A percentile compares a stretch with the other conserved stretches of the same genome.
Evolutionary conservation across 35 echinoderm and acorn worm species (phyloP).

Genomic region (Amphiura filiformis): DNA sequence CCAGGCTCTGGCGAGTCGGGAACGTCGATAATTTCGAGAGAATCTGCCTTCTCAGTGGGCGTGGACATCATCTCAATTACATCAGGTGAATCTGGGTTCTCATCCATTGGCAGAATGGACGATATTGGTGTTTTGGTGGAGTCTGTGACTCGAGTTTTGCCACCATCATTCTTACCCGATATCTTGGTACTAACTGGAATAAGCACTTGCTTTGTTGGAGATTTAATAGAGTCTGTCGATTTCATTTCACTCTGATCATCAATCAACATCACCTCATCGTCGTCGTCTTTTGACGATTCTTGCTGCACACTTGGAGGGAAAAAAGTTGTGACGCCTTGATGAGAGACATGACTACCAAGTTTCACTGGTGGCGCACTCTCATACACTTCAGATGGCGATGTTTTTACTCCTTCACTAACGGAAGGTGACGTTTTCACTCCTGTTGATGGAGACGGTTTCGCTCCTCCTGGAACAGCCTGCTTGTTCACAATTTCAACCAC

Average conservation of each 20-base stretch:
- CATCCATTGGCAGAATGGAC: no score
- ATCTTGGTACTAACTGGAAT: no score
- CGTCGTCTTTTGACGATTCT: background rate
- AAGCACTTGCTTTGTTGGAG: no score
- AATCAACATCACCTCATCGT: background rate
- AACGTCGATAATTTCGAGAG: background rate
- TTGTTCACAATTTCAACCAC: slow-evolving; percentile 34
- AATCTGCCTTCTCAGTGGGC: background rate
- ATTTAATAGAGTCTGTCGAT: no score
- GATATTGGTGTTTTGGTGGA: no score
- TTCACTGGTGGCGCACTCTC: background rate
- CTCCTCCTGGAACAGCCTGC: background rate
- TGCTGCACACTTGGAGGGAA: background rate
- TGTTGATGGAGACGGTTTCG: background rate
- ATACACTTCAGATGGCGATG: background rate
- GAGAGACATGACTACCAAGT: background rate
- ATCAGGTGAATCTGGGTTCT: background rate
- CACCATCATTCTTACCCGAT: no score
- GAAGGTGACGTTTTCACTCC: background rate
- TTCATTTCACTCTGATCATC: background rate
- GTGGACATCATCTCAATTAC: background rate
- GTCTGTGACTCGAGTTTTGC: no score
- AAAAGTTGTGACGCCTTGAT: background rate
- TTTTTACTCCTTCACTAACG: background rate
- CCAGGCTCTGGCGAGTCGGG: background rate